A percentile compares a stretch with the other conserved stretches of the same genome.
These are phyloP conservation scores for Tetragnatha montana DNA, from an alignment of 2,888 invertebrate genomes.

Conservation along the genomic window DNA sequence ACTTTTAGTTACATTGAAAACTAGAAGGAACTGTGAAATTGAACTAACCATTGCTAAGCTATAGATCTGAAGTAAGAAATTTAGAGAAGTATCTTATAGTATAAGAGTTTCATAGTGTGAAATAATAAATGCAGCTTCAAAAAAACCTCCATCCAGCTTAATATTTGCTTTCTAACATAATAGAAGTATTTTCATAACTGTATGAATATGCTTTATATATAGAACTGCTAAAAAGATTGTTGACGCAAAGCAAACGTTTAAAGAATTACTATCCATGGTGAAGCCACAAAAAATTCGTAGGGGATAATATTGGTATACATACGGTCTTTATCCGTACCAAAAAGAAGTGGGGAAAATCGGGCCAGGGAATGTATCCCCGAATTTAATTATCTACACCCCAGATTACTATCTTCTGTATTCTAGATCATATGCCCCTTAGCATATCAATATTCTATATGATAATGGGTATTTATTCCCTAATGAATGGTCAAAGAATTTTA, in stretches of 20 bases:
- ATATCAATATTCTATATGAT: no score
- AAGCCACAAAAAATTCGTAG: no score
- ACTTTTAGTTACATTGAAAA: background rate
- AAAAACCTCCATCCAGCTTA: conserved; percentile 46
- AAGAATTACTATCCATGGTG: background rate
- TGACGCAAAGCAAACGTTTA: conserved; percentile 6
- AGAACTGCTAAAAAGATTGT: conserved; percentile 2
- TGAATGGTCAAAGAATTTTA: no score
- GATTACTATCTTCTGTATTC: no score
- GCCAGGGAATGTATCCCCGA: no score
- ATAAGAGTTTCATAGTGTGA: conserved; percentile 8
- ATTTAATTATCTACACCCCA: no score
- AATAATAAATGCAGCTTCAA: conserved; percentile 33
- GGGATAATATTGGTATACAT: no score
- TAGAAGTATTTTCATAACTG: conserved; percentile 48
- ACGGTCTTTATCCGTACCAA: no score
- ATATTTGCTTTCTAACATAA: conserved; percentile 14
- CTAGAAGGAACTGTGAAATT: background rate
- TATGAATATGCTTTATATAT: conserved; percentile 31
- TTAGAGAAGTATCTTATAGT: background rate
- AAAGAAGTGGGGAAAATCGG: no score
- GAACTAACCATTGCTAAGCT: background rate
- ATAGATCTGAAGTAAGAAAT: background rate
- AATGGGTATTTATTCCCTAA: no score
- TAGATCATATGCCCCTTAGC: no score